Conservation (phyloP, 2,888 invertebrate genomes). For the Sepiola atlantica region DNA sequence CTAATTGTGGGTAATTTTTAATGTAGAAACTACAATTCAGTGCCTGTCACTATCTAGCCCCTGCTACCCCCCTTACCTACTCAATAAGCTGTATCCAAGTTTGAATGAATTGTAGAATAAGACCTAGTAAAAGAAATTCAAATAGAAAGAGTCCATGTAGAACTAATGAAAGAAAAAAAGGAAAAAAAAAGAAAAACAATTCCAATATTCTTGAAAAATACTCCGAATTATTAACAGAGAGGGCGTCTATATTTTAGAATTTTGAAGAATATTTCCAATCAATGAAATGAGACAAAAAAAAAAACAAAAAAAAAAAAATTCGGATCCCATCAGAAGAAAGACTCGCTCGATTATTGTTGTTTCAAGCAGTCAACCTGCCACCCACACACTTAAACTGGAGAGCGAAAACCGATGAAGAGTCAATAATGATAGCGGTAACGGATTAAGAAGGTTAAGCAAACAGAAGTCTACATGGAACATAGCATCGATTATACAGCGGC, state of each 20-base stretch:
- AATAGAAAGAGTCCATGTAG: no score
- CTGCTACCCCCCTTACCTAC: no score
- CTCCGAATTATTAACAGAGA: not conserved
- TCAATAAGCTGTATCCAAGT: no score
- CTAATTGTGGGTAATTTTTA: no score
- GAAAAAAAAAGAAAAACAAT: no score
- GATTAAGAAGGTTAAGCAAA: not conserved
- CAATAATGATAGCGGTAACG: not conserved
- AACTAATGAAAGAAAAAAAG: no score
- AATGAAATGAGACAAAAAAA: not conserved
- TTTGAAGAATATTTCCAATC: not conserved
- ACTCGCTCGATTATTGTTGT: not conserved
- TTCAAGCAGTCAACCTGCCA: not conserved
- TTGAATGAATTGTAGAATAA: no score
- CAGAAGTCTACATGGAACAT: not conserved
- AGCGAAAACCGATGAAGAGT: not conserved
- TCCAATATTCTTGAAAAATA: no score
- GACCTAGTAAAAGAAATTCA: no score
- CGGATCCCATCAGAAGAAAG: not conserved
- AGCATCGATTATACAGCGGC: not conserved
- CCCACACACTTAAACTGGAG: not conserved
- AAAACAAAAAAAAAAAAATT: not conserved
- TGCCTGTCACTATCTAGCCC: no score
- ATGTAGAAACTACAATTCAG: no score
- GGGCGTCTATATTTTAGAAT: not conserved